These are phyloP conservation scores for Atta cephalotes DNA, from an alignment of 1,140 invertebrate species.

Conservation along the genomic window DNA sequence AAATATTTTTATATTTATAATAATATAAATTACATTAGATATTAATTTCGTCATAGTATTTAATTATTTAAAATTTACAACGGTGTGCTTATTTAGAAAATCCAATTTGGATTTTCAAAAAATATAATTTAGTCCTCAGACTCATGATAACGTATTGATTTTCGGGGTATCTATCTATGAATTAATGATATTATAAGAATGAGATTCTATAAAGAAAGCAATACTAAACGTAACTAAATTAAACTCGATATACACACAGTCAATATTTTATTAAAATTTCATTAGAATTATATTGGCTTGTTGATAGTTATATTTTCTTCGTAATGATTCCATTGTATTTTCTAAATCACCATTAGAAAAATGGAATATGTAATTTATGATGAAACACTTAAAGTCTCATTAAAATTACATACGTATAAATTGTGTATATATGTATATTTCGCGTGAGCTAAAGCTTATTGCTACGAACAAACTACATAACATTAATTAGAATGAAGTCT, in stretches of 20 bases:
- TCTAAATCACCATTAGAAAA: neutral
- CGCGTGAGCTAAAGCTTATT: constrained; percentile 13
- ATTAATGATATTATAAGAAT: neutral
- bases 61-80: neutral
- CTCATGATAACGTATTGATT: neutral
- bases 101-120: neutral
- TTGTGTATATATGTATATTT: neutral
- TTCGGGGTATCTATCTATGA: neutral
- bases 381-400: neutral
- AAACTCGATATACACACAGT: neutral
- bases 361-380: neutral
- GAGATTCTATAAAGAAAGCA: no score
- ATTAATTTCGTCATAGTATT: neutral
- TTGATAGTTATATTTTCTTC: neutral
- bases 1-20: neutral
- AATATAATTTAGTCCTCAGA: neutral
- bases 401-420: constrained; percentile 10
- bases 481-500: constrained; percentile 41
- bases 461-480: constrained; percentile 25
- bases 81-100: neutral
- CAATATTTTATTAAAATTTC: neutral
- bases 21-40: neutral
- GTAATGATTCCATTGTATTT: neutral
- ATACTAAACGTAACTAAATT: neutral
- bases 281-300: neutral